Base-by-base conservation (phyloP, 2,113 vertebrate genomes). In the Spilogale gracilis region DNA sequence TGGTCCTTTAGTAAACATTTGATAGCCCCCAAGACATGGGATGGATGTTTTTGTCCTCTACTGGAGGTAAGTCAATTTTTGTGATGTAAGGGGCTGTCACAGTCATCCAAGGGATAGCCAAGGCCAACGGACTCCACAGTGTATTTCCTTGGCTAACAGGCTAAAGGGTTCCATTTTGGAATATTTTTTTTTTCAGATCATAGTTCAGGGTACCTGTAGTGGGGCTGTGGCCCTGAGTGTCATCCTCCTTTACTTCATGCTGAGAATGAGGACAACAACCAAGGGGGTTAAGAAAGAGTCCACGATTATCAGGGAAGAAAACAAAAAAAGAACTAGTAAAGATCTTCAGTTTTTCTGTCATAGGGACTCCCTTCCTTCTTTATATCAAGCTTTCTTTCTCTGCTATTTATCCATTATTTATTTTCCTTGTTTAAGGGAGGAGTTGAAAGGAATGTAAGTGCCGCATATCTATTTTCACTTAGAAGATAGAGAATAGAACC, bases 301-400 rank as follows among this genome's bases (percentile, higher is more conserved):
- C 48, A 85, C 5, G 14, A 52, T 21, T 81, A 56, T 50, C 71
- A 76, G 16, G 52, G 30, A 84, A 12, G 88, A 30, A 84, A 83
- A 90, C 63, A 82, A 89, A 69, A 63, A 63, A 76, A 76, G n/a
- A 96, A 52, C 38, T 79, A 27, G 45, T 69, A 80, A 90, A 61
- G 25, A 71, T 50, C 20, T 80, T 45, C 17, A 48, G 3, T 73
- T 45, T 89, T n/a, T 21, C 11, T 7, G 67, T 32, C 38, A 50
- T 89, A 69, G 56, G 48, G 25, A 89, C 52, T 71, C 38, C 5
- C 23, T 92, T 79, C 25, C 21, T 74, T 93, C 30, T 92, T 85
- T 56, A 74, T 1, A 81, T 43, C 58, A 89, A 91, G 8, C 9
- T 23, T 74, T 45, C 43, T 76, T 81, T 65, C 58, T 95, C 56